These are phyloP conservation scores for Lasioglossum baleicum DNA, from an alignment of 1,140 invertebrate genomes.

Conservation along the genomic window DNA sequence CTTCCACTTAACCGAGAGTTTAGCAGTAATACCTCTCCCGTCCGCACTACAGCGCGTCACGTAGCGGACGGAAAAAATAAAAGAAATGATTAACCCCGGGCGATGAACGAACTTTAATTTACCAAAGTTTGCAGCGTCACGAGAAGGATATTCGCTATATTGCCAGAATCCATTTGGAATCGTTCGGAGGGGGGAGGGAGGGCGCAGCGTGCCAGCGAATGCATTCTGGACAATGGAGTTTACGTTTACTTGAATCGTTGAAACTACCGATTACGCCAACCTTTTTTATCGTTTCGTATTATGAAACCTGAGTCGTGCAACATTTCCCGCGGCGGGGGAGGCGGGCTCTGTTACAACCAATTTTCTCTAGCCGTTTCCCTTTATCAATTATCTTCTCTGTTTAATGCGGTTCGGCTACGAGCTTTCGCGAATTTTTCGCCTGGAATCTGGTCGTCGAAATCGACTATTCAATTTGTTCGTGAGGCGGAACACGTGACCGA, in stretches of 20 bases:
- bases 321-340: neutral
- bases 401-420: too few species aligned
- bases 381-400: too few species aligned
- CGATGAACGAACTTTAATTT: constrained; percentile 57
- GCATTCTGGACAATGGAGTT: constrained; percentile 40
- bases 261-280: constrained; percentile 41
- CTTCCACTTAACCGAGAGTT: too few species aligned
- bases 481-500: too few species aligned
- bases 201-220: constrained; percentile 41
- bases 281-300: constrained; percentile 38
- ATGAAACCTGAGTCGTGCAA: neutral
- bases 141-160: constrained; percentile 49
- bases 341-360: too few species aligned
- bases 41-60: neutral
- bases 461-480: too few species aligned
- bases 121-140: constrained; percentile 41
- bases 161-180: constrained; percentile 34
- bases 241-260: constrained; percentile 11
- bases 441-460: too few species aligned
- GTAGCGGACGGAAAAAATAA: constrained; percentile 31
- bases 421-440: too few species aligned
- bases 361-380: too few species aligned
- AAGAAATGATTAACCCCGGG: constrained; percentile 38
- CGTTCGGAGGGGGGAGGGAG: constrained; percentile 9
- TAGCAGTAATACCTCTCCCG: too few species aligned